Base-by-base conservation (phyloP, 2,797 vertebrate genomes). In the Streptopelia turtur region DNA sequence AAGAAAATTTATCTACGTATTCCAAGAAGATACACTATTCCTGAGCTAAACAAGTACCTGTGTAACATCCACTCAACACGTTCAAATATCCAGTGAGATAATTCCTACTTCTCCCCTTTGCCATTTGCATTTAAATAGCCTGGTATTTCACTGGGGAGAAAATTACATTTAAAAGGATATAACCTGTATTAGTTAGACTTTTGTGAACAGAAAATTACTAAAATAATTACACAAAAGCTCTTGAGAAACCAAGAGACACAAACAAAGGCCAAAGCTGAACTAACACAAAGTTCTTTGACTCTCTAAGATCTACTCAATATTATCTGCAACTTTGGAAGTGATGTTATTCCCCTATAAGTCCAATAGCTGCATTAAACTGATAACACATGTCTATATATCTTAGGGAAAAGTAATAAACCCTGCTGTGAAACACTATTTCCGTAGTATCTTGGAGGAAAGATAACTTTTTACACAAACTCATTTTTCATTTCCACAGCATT, bases 401-500 rank as follows among this genome's bases (percentile, higher is more conserved):
- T 96, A 95, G 82, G 78, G 84, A 39, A 87, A 97, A 97, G 95
- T 95, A 98, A 96, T 97, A 98, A 98, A 95, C 90, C 83, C 95
- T 92, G 83, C 95, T 96, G 87, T 92, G 92, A 96, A 97, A 93
- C 83, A 90, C 87, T 97, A 97, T 98, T 98, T 98, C 97, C 56
- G 57, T 93, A 71, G 72, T 89, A 93, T 97, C 97, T 97, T 97
- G 94, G 92, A 95, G 71, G 65, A 86, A 96, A 98, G 95, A 97
- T 98, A 98, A 97, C 95, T 98, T 98, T 92, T 97, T 96, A 94
- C 72, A 79, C 89, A 97, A 97, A 97, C 95, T 97, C 97, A 97
- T 98, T 98, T 98, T 98, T 98, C 97, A 98, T 98, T 97, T 97
- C 95, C 77, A 97, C 87, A 87, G 96, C 92, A 97, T 97, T 98